A percentile compares a stretch with the other conserved stretches of the same genome.
These are phyloP conservation scores for Murina feae DNA, from an alignment of 2,113 vertebrate genomes.

Conservation along the genomic window DNA sequence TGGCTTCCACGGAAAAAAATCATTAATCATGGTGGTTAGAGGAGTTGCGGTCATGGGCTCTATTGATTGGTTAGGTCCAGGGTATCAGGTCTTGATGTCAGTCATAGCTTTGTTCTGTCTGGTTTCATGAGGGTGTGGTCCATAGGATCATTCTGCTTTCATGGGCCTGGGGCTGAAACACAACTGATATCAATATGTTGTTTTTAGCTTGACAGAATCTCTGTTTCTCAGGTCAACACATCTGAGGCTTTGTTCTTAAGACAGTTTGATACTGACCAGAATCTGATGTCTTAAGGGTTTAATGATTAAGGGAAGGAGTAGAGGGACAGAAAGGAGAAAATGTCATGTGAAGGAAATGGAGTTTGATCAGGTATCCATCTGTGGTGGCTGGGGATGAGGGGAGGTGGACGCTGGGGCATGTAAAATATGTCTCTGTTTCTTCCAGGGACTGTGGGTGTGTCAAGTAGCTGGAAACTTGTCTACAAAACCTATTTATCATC, in stretches of 20 bases:
- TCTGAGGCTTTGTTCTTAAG: neutral
- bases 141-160: neutral
- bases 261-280: neutral
- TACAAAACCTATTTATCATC: conserved; percentile 1
- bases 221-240: neutral
- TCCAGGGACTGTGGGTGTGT: neutral
- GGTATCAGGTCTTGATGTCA: neutral
- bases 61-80: neutral
- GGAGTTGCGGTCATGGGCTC: neutral
- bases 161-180: neutral
- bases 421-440: neutral
- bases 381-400: neutral
- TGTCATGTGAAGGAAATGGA: neutral
- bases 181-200: neutral
- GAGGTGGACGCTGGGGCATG: neutral
- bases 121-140: neutral
- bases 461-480: conserved; percentile 7
- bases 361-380: neutral
- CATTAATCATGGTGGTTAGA: neutral
- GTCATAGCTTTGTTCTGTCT: neutral
- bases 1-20: neutral
- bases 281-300: neutral
- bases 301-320: neutral
- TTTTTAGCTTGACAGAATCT: neutral
- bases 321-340: neutral